These are phyloP conservation scores for Mustela nigripes DNA, from an alignment of 2,113 vertebrate species.

Conservation along the genomic window DNA sequence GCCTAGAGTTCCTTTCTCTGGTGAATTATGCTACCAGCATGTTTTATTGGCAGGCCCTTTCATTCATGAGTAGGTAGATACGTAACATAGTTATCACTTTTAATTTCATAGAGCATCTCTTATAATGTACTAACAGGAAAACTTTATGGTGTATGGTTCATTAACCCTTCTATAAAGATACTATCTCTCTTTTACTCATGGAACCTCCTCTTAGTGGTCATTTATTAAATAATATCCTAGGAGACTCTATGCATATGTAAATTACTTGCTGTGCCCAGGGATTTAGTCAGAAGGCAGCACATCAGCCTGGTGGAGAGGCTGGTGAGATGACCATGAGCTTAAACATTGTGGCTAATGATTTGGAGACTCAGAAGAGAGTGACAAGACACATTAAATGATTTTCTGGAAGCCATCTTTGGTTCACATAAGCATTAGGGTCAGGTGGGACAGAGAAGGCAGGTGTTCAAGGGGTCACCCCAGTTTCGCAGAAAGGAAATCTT, in stretches of 20 bases:
- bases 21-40: neutral
- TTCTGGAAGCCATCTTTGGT: neutral
- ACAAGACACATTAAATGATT: neutral
- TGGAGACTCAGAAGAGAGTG: neutral
- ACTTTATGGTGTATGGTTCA: constrained; percentile 58
- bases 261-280: neutral
- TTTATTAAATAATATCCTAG: constrained; percentile 51
- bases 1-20: neutral
- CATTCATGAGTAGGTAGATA: constrained; percentile 6
- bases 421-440: neutral
- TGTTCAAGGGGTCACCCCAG: neutral
- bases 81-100: constrained; percentile 10
- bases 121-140: constrained; percentile 55
- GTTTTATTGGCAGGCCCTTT: neutral
- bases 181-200: neutral
- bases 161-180: constrained; percentile 63
- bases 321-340: neutral
- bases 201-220: constrained; percentile 35
- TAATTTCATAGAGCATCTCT: constrained; percentile 67
- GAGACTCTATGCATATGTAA: neutral
- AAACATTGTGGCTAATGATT: neutral
- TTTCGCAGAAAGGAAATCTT: neutral
- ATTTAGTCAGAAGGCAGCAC: neutral
- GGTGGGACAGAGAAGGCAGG: neutral
- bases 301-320: neutral